These are phyloP conservation scores for Acanthornis magna DNA, from an alignment of 2,797 vertebrate species.

Conservation along the genomic window DNA sequence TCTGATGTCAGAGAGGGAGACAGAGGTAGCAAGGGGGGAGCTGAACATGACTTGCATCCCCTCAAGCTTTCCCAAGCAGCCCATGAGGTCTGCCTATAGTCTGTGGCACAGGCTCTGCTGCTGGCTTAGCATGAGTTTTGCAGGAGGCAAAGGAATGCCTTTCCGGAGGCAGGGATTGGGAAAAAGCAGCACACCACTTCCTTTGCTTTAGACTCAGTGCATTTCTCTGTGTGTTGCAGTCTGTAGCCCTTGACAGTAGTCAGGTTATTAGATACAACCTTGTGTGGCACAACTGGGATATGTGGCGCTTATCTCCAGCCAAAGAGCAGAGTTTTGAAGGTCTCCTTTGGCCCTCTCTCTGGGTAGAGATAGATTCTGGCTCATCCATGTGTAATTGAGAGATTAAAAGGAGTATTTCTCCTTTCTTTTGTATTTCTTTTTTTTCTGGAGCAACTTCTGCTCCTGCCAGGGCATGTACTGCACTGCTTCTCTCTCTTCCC, in stretches of 20 bases:
- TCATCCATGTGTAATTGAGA: not conserved
- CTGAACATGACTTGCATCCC: not conserved
- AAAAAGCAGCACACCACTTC: not conserved
- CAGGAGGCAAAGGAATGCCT: not conserved
- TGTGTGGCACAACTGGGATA: not conserved
- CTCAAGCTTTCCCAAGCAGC: not conserved
- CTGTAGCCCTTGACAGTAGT: not conserved
- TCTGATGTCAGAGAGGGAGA: not conserved
- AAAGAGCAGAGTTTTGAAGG: not conserved
- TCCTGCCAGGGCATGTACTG: not conserved
- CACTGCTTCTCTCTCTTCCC: not conserved
- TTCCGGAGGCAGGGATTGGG: not conserved
- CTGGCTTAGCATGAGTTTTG: not conserved
- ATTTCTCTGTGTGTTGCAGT: not conserved
- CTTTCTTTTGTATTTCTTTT: not conserved
- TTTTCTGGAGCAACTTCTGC: not conserved
- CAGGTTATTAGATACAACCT: not conserved
- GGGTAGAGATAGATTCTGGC: not conserved
- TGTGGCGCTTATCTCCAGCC: not conserved
- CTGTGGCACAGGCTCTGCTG: not conserved
- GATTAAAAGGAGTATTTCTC: not conserved
- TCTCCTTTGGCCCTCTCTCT: not conserved
- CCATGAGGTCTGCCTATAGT: fast-evolving
- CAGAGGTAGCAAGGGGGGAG: not conserved
- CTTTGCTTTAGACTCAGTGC: not conserved